Evolutionary conservation across 1,140 invertebrate species (phyloP), one percentile per base, ranked within the genome.

Genomic region (Cydia splendana): DNA sequence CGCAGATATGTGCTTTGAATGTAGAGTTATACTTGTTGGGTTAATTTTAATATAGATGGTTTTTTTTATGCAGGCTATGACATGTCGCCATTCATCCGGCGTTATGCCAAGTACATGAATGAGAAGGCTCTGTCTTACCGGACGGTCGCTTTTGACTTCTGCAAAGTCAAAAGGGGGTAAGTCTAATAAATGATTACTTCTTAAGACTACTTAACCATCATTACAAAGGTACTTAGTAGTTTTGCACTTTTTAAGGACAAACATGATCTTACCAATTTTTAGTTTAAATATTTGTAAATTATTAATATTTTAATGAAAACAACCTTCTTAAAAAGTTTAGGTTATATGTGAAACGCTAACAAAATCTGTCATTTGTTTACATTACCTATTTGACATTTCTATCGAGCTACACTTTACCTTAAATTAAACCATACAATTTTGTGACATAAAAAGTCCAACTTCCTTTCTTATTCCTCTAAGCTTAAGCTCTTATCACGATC

Each of bases 141-240:
- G 93, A 97, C 97, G 57, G 98, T 99, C 87, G 99, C 99, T 76
- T 99, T 99, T 93, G 99, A 99, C 94, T 99, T 99, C 94, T 99
- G 99, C 95, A 99, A 99, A 97, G 98, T 99, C 57, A 99, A 99
- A 94, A 95, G 99, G 93, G 98, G 99, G 98, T 99, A 94, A 95
- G 96, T 94, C 18, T 30, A 67, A 57, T 13, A 48, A 30, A 42
- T 34, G 18, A 53, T 13, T 48, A 48, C 45, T 28, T 65, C 65
- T 34, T 5, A 34, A 34, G 0, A 34, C 34, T 5, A 34, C 4
- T 6, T 34, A 6, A 34, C 34, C 34, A 34, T 34, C 5, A 34
- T 6, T 34, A 34, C 34, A 6, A n/a, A n/a, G n/a, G n/a, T 34
- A 6, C 34, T 34, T 34, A 0, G 5, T 34, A 34, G 5, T 6